Base-by-base conservation (phyloP, 1,140 invertebrate genomes). In the Platyura marginata region DNA sequence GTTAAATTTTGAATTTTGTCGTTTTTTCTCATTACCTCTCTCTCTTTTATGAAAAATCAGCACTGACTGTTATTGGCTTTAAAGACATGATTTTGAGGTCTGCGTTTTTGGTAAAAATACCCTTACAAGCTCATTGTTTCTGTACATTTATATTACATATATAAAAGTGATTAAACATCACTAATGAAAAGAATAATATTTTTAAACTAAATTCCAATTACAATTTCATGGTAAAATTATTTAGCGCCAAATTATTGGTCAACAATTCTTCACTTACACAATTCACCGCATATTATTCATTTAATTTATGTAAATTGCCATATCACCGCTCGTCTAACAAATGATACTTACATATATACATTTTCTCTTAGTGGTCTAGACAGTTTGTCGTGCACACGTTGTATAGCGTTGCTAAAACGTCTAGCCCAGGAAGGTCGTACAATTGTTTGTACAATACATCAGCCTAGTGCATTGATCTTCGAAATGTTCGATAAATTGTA, bases 401-500 rank as follows among this genome's bases (percentile, higher is more conserved):
- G 87, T 46, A 69, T 93, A 21, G 59, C 68, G 5, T 56, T 86
- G 21, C 59, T 88, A 22, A 80, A 86, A 59, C 72, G 75, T 37
- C 61, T 94, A 21, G 82, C 87, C 0, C 64, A 71, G 18, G 77
- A 81, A 40, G 85, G 86, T 1, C 66, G 82, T 38, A 88, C 82
- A 0, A 73, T 91, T 9, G 71, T 90, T 3, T 85, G 82, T 44
- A 96, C 91, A 2, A 95, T 98, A 50, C 93, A 98, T 64, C 93
- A 97, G 56, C 93, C 93, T 1, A 91, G 84, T 51, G 91, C 92
- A 2, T 70, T 92, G 50, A 69, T 95, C 8, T 94, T 97, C 54
- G 89, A 95, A 61, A 94, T 90, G 75, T 96, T 97, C 56, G 92
- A 97, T 59, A 76, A 86, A 51, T 65, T 96, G 1, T 95, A 95